Evolutionary conservation across 1,140 invertebrate genomes (phyloP), one percentile per base, ranked within the genome.

Genomic region (Cotesia typhae): DNA sequence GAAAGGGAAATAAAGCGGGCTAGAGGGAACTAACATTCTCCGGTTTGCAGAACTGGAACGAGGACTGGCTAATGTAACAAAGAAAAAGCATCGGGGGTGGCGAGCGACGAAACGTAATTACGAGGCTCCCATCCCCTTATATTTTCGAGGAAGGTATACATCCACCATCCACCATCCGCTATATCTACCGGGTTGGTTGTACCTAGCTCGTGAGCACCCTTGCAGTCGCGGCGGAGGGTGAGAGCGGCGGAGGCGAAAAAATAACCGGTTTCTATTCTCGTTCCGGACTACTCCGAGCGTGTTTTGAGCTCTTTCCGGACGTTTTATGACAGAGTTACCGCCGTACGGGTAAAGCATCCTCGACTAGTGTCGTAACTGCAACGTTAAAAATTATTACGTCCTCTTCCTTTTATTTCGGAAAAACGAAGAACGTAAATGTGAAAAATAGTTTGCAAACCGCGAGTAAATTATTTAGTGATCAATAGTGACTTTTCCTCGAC

Each of bases 81-180:
- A 81, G 80, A 79, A 77, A 81, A 77, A 75, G 61, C 74, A 73
- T 65, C 37, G 69, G 59, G 65, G 76, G 73, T 73, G 79, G 74
- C 71, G 79, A 78, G 74, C 73, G 79, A 78, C 75, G 73, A 81
- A 82, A 80, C 77, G 79, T 80, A 81, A 82, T 82, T 82, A 81
- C 76, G 72, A 51, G 71, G 28, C 28, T 53, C 59, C 63, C n/a
- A 28, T 28, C 28, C 28, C 28, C 28, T 28, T 28, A 28, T 28
- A 28, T 28, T 28, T 28, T 28, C 28, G 28, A 28, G 28, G 28
- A 28, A 28, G 28, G 28, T 28, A 28, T 28, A 28, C 53, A 55
- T 14, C 63, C 63, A 9, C 36, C 66, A 51, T 36, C 63, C 63
- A 9, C 36, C 66, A 51, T 36, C 38, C n/a, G 57, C 63, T 53